Conservation (phyloP, 2,113 vertebrate species). For the Poeciliopsis prolifica region DNA sequence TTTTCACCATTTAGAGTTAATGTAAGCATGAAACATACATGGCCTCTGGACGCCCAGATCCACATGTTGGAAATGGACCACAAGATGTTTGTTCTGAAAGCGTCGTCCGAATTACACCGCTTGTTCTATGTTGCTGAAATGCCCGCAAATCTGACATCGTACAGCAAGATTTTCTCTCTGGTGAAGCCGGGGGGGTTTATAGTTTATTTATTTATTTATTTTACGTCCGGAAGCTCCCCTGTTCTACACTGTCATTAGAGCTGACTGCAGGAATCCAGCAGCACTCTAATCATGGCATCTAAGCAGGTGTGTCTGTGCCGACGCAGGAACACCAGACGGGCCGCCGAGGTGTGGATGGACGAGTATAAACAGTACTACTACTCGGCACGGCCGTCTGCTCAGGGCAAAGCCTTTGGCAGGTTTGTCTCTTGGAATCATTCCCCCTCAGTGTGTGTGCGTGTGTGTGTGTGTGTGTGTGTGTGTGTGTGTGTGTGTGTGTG, state of each 20-base stretch:
- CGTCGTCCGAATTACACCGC: background rate
- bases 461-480: background rate
- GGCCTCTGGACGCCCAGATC: background rate
- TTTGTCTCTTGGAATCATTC: constrained; percentile 67
- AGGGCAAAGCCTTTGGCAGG: constrained; percentile 95
- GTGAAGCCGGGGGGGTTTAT: background rate
- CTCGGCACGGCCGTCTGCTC: constrained; percentile 91
- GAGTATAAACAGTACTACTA: constrained; percentile 99
- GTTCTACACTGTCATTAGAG: constrained; percentile 21
- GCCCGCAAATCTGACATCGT: constrained; percentile 9
- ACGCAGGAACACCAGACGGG: constrained; percentile 92
- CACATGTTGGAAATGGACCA: background rate
- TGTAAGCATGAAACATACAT: background rate
- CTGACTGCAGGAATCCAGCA: constrained; percentile 24
- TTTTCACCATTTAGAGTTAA: background rate
- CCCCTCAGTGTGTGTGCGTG: background rate
- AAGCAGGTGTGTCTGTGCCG: constrained; percentile 42
- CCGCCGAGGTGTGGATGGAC: constrained; percentile 99
- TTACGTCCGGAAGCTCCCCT: background rate
- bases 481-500: no score
- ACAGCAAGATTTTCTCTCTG: constrained; percentile 1
- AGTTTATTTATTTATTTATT: background rate
- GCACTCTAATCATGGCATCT: constrained; percentile 28
- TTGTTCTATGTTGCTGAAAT: background rate
- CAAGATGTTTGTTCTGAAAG: background rate